Base-by-base conservation (phyloP, 2,888 invertebrate genomes). In the Plebejus argus region DNA sequence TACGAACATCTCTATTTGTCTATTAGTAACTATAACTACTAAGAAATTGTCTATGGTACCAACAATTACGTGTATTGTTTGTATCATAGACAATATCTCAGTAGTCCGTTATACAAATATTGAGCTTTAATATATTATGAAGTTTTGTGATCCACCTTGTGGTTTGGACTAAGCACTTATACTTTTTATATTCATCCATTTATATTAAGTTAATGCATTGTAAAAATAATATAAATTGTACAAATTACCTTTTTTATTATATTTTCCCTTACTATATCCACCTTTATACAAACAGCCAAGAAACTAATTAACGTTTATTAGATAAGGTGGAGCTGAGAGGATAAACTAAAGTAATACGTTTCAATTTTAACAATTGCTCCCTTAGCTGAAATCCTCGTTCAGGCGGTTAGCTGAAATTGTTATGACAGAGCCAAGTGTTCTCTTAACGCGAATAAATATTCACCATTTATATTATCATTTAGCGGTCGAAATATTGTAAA, bases 321-420 rank as follows among this genome's bases (percentile, higher is more conserved):
- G 74, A 53, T 74, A 53, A 74, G 45, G 53, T 74, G 18, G 39
- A 74, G 45, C 28, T 49, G 53, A 20, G 74, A 49, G 74, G 28
- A 74, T 23, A 74, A 49, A 74, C 74, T 74, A 74, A 74, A 74
- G 74, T 53, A 72, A 72, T 72, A 74, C 15, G 74, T 74, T 74
- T 53, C 74, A 74, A 74, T 74, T 74, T 53, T 45, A 74, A 49
- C 74, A 74, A 74, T 74, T 53, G 74, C 53, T 74, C 74, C 74
- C 74, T 74, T 28, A 74, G 49, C 74, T 45, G 28, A 74, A 53
- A 74, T 74, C 53, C 49, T 53, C 23, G 53, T 49, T 74, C 4
- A 23, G 49, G 15, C 45, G 49, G 49, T 45, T 53, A 28, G 45
- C 15, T 28, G 53, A 39, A 74, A 74, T 74, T 74, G 28, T 74